phyloP scores from a whole-genome alignment of 1,140 invertebrate species.

The Theocolax elegans region DNA sequence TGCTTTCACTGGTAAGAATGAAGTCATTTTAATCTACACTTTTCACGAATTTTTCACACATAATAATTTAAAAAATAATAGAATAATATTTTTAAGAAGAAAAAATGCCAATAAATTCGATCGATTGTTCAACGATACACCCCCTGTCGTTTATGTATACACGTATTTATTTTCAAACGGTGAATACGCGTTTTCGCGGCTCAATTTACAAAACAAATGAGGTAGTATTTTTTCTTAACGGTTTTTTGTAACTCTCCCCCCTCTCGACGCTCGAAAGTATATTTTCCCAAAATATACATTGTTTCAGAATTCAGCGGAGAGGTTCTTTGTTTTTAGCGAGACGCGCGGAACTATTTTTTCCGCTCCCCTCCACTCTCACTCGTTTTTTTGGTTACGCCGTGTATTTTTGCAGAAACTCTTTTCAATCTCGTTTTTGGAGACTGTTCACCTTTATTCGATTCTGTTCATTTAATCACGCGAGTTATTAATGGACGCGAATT shows the following conservation, averaged over 20 bases:
- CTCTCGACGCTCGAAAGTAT: slow-evolving; percentile 1
- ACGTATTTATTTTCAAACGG: slow-evolving; percentile 44
- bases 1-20: too few species aligned
- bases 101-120: too few species aligned
- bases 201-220: slow-evolving; percentile 3
- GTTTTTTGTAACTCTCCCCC: slow-evolving; percentile 19
- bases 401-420: background rate
- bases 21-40: too few species aligned
- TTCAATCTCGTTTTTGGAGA: background rate
- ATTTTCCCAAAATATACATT: background rate
- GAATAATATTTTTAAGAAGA: too few species aligned
- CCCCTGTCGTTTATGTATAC: too few species aligned
- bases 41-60: too few species aligned
- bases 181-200: slow-evolving; percentile 30
- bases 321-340: background rate
- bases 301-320: background rate
- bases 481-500: background rate
- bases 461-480: background rate
- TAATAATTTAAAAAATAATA: too few species aligned
- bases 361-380: background rate
- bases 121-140: background rate
- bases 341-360: background rate
- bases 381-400: too few species aligned
- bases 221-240: slow-evolving; percentile 7
- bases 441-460: background rate